These are phyloP conservation scores for Drepana falcataria DNA, from an alignment of 2,888 invertebrate species.

Conservation along the genomic window DNA sequence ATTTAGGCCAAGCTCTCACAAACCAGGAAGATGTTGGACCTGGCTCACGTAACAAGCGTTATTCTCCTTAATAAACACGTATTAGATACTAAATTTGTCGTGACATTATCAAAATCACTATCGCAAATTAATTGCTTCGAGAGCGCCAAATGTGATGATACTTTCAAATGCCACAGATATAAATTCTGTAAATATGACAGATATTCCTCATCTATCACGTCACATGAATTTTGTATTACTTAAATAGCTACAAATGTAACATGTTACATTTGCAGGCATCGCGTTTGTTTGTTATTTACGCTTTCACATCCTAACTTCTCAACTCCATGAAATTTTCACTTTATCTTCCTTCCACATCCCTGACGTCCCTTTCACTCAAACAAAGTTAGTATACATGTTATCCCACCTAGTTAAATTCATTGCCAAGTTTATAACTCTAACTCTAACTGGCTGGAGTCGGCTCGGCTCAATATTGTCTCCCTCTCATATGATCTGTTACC, in stretches of 20 bases:
- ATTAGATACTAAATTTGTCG: conserved; percentile 26
- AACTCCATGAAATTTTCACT: no score
- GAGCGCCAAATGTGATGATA: not conserved
- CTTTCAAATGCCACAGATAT: not conserved
- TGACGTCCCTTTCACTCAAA: no score
- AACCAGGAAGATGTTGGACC: conserved; percentile 51
- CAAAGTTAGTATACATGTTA: no score
- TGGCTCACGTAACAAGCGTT: conserved; percentile 31
- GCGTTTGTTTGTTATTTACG: no score
- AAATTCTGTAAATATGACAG: not conserved
- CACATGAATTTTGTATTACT: not conserved
- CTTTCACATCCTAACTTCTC: no score
- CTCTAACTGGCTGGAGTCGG: no score
- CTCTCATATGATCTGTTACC: no score
- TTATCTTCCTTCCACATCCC: no score
- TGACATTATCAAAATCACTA: conserved; percentile 3
- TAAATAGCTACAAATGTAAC: not conserved
- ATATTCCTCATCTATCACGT: not conserved
- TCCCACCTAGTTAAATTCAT: no score
- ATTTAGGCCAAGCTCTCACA: conserved; percentile 50
- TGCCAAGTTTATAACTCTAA: no score
- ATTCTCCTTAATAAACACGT: conserved; percentile 30
- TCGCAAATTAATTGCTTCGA: not conserved
- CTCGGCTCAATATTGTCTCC: no score
- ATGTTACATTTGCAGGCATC: no score